Evolutionary conservation across 2,888 invertebrate species (phyloP), one percentile per base, ranked within the genome.

Genomic region (Parelbella ahira): DNA sequence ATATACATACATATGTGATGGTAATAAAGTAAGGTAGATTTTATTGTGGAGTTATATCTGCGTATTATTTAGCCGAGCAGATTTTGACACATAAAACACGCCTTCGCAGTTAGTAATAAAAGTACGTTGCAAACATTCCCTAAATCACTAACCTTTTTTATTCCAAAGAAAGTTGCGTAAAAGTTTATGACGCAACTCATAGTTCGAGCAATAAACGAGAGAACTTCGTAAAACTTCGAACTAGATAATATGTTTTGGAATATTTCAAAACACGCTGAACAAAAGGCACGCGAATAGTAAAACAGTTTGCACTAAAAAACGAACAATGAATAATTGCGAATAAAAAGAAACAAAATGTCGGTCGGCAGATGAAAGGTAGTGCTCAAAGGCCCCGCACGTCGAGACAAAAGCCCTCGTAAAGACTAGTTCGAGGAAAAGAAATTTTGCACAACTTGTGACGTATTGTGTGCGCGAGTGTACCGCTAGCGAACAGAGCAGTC

Each of bases 381-480:
- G 60, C 54, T 56, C 52, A 56, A 50, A 57, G 48, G 49, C 57
- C 56, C 56, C 57, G 58, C 47, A 47, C 52, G 4, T 3, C 66
- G 58, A 61, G 68, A 80, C 77, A 80, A 80, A 78, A 68, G 63
- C 51, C 37, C 47, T 70, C 73, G 59, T 83, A 81, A 83, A 80
- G 63, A 61, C 68, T 72, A 69, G 64, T 79, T 78, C 78, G 62
- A 49, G 60, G 82, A 83, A 81, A 79, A 79, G 76, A 83, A 76
- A 79, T 84, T 80, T 83, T 80, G 82, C 82, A 69, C 80, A 73
- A 57, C 37, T 50, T 33, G 48, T 37, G 30, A 39, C 18, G 29
- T 15, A 42, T 36, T 43, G 36, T 42, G 29, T 20, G 11, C 38
- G 21, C 33, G 41, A 33, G 9, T 34, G 33, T 34, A 41, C 41